A percentile compares a stretch with the other conserved stretches of the same genome.
These are phyloP conservation scores for Drepanosiphum platanoidis DNA, from an alignment of 2,888 invertebrate genomes.

Conservation along the genomic window DNA sequence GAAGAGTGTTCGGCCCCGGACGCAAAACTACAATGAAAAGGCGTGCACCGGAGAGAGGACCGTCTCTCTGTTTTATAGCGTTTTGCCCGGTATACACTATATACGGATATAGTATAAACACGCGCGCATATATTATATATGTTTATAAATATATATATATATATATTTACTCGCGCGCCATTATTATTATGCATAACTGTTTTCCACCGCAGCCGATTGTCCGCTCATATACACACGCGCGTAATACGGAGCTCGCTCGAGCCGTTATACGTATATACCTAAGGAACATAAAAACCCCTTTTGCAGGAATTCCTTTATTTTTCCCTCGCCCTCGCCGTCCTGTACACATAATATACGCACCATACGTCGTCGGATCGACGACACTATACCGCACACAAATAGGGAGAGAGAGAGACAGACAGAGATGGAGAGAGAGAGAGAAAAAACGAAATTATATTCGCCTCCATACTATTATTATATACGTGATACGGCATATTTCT, in stretches of 20 bases:
- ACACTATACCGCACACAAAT: neutral
- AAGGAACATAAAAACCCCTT: slow-evolving; percentile 48
- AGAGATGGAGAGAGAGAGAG: neutral
- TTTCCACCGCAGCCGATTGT: slow-evolving; percentile 60
- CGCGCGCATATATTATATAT: slow-evolving; percentile 22
- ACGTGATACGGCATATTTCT: neutral
- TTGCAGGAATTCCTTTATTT: slow-evolving; percentile 37
- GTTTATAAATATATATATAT: neutral
- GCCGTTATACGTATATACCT: slow-evolving; percentile 22
- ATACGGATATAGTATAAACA: neutral
- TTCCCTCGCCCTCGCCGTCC: neutral
- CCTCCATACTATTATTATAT: too few species aligned
- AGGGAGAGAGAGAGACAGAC: too few species aligned
- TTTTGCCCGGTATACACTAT: neutral
- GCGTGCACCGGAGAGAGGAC: slow-evolving; percentile 44
- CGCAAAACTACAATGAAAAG: slow-evolving; percentile 57
- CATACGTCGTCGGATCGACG: neutral
- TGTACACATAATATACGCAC: neutral
- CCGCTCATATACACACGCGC: slow-evolving; percentile 19
- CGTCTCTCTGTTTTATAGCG: slow-evolving; percentile 54
- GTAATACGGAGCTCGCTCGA: neutral
- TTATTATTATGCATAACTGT: slow-evolving; percentile 57
- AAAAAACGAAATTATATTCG: neutral
- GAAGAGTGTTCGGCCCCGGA: slow-evolving; percentile 49
- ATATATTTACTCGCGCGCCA: neutral